Percentiles rank a stretch among this genome's conserved stretches.
Conservation (phyloP, 1,140 invertebrate genomes). For the Atta colombica region DNA sequence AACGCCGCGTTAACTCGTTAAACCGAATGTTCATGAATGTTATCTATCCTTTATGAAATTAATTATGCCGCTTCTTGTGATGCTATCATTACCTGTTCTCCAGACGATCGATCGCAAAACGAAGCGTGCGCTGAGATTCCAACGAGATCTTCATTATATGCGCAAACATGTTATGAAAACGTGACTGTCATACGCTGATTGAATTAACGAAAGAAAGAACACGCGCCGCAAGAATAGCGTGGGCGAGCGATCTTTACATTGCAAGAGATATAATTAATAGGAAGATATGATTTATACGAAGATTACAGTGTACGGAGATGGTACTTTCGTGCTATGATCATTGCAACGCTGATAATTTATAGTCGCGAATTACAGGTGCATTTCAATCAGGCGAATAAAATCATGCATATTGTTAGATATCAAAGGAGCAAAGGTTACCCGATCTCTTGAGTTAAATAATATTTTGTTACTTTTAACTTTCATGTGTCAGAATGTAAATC, state of each 20-base stretch:
- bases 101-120: constrained; percentile 11
- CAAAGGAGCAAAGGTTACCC: no score
- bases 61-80: constrained; percentile 44
- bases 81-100: constrained; percentile 28
- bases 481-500: no score
- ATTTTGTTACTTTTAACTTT: no score
- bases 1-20: constrained; percentile 67
- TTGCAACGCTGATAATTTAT: not conserved
- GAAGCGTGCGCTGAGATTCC: not conserved
- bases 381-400: not conserved
- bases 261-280: not conserved
- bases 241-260: constrained; percentile 14
- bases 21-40: constrained; percentile 66
- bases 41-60: constrained; percentile 33
- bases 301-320: not conserved
- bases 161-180: not conserved
- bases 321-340: not conserved
- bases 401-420: no score
- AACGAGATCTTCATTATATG: not conserved
- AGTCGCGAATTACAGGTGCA: not conserved
- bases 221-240: not conserved
- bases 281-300: not conserved
- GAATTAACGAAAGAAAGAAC: not conserved
- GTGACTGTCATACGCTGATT: not conserved
- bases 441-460: no score